A percentile compares a stretch with the other conserved stretches of the same genome.
Conservation (phyloP, 1,140 invertebrate species). For the Pentalonia nigronervosa region DNA sequence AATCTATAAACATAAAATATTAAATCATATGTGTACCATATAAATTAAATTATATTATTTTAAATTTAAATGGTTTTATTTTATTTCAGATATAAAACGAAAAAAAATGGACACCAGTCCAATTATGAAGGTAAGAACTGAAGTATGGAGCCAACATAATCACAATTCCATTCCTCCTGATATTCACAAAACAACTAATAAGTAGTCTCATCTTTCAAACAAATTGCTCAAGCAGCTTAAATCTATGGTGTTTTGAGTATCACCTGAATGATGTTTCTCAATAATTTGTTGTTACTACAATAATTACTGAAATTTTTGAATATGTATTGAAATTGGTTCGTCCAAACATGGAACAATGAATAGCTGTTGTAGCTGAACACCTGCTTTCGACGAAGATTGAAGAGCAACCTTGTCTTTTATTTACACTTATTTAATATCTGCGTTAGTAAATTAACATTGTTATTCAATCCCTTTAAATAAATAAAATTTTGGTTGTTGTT, state of each 20-base stretch:
- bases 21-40: not conserved
- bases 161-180: slow-evolving; percentile 55
- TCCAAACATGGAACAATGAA: slow-evolving; percentile 49
- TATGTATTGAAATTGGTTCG: slow-evolving; percentile 34
- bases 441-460: slow-evolving; percentile 54
- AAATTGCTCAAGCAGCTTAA: slow-evolving; percentile 35
- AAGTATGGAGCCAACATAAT: slow-evolving; percentile 40
- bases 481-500: slow-evolving; percentile 43
- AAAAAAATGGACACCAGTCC: slow-evolving; percentile 55
- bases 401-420: slow-evolving; percentile 53
- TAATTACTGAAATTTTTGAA: slow-evolving; percentile 53
- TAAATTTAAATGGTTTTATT: not conserved
- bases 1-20: not conserved
- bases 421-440: slow-evolving; percentile 5
- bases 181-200: slow-evolving; percentile 52
- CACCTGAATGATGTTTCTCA: slow-evolving; percentile 54
- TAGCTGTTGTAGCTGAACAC: slow-evolving; percentile 55
- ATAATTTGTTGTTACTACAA: slow-evolving; percentile 56
- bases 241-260: slow-evolving; percentile 26
- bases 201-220: slow-evolving; percentile 54
- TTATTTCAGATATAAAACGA: slow-evolving; percentile 50
- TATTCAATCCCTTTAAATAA: slow-evolving; percentile 44
- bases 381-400: slow-evolving; percentile 27
- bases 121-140: slow-evolving; percentile 57
- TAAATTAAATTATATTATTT: not conserved